phyloP scores from a whole-genome alignment of 1,140 invertebrate species.

The Platyscapa corneri region DNA sequence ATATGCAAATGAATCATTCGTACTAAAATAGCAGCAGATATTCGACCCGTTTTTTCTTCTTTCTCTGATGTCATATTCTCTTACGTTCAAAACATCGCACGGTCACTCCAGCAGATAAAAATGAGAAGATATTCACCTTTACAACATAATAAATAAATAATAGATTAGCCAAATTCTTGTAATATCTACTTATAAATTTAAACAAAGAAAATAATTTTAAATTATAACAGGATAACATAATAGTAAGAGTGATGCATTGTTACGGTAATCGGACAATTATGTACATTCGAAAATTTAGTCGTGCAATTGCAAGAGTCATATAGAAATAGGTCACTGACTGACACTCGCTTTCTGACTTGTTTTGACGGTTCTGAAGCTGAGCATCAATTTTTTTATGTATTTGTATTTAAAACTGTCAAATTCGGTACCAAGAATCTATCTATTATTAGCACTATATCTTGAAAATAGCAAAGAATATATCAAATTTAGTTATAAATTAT shows the following conservation, averaged over 20 bases:
- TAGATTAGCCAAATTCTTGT: neutral
- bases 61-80: neutral
- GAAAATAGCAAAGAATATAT: neutral
- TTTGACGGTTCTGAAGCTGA: neutral
- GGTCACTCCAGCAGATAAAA: neutral
- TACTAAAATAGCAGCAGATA: neutral
- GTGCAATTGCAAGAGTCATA: conserved; percentile 7
- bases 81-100: neutral
- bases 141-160: neutral
- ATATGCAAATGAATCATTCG: neutral
- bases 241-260: conserved; percentile 4
- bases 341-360: neutral
- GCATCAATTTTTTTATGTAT: neutral
- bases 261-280: conserved; percentile 11
- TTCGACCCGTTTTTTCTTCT: neutral
- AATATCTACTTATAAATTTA: neutral
- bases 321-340: conserved; percentile 43
- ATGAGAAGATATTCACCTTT: neutral
- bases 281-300: conserved; percentile 31
- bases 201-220: neutral
- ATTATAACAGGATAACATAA: neutral
- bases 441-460: too few relatives aligned
- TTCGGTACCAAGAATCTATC: neutral
- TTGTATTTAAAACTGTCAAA: neutral
- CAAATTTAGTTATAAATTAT: too few relatives aligned